Percentiles rank a stretch among this genome's conserved stretches.
phyloP scores from a whole-genome alignment of 2,888 invertebrate species.

The Malacosoma neustria region DNA sequence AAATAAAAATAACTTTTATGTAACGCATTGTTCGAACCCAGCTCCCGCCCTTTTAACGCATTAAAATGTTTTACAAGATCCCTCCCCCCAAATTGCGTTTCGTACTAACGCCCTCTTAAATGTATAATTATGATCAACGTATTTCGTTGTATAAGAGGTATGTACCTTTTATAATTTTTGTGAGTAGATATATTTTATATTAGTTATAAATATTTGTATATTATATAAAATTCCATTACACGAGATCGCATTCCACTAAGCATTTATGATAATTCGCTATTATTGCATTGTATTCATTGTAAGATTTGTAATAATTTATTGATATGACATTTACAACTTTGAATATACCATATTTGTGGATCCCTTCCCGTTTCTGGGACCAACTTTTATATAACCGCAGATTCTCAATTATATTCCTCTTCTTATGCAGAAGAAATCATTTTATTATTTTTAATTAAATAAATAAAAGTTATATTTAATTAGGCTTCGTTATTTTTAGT shows the following conservation, averaged over 20 bases:
- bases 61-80: no score
- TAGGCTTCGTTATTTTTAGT: no score
- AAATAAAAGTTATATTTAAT: no score
- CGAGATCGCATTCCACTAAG: constrained; percentile 48
- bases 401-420: constrained; percentile 27
- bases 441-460: no score
- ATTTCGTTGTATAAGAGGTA: constrained; percentile 54
- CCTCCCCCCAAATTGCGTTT: no score
- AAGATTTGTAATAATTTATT: constrained; percentile 2
- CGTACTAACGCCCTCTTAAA: no score
- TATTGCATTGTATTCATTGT: constrained; percentile 16
- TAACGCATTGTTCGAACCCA: no score
- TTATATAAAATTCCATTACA: constrained; percentile 34
- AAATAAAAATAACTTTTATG: no score
- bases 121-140: constrained; percentile 69
- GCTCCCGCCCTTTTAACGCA: no score
- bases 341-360: constrained; percentile 55
- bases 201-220: constrained; percentile 11
- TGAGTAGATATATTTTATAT: constrained; percentile 11
- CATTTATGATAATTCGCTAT: constrained; percentile 2
- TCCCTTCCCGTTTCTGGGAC: constrained; percentile 65
- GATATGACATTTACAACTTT: constrained; percentile 41
- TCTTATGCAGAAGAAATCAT: no score
- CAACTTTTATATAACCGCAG: constrained; percentile 59
- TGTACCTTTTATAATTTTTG: constrained; percentile 26